Conservation (phyloP, 2,888 invertebrate genomes). For the Amiota communis region DNA sequence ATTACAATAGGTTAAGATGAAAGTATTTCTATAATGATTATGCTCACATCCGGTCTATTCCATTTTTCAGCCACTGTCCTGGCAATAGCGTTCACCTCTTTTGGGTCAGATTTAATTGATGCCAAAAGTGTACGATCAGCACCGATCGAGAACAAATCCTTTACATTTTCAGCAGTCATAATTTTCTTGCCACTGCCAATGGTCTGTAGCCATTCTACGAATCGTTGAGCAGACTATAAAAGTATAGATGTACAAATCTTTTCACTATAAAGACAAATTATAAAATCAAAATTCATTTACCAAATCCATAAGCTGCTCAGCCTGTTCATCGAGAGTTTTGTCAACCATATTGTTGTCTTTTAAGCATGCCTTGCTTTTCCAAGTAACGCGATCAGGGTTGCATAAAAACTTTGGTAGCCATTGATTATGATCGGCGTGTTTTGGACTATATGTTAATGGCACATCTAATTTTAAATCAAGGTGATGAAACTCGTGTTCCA, state of each 20-base stretch:
- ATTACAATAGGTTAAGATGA: too few species aligned
- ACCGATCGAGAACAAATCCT: conserved; percentile 71
- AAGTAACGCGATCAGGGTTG: conserved; percentile 65
- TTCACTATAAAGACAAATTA: too few species aligned
- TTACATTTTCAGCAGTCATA: conserved; percentile 68
- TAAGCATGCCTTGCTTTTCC: conserved; percentile 68
- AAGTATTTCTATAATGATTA: background rate
- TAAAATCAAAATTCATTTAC: conserved; percentile 59
- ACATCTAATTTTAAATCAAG: conserved; percentile 61
- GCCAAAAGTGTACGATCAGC: conserved; percentile 66
- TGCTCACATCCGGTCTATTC: conserved; percentile 68
- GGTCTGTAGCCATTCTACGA: conserved; percentile 69
- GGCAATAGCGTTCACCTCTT: conserved; percentile 70
- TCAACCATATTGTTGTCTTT: conserved; percentile 31
- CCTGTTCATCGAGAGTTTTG: conserved; percentile 70
- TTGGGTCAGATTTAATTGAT: conserved; percentile 69
- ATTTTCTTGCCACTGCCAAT: conserved; percentile 67
- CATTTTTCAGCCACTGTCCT: conserved; percentile 69
- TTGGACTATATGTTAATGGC: conserved; percentile 45
- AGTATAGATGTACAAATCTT: background rate
- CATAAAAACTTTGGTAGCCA: conserved; percentile 68
- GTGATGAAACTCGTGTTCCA: conserved; percentile 61
- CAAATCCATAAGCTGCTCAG: conserved; percentile 71
- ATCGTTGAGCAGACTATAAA: conserved; percentile 67
- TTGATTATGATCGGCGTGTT: conserved; percentile 52